Percentiles rank a stretch among this genome's conserved stretches.
Conservation (phyloP, 2,113 vertebrate species). For the Channa maculata region DNA sequence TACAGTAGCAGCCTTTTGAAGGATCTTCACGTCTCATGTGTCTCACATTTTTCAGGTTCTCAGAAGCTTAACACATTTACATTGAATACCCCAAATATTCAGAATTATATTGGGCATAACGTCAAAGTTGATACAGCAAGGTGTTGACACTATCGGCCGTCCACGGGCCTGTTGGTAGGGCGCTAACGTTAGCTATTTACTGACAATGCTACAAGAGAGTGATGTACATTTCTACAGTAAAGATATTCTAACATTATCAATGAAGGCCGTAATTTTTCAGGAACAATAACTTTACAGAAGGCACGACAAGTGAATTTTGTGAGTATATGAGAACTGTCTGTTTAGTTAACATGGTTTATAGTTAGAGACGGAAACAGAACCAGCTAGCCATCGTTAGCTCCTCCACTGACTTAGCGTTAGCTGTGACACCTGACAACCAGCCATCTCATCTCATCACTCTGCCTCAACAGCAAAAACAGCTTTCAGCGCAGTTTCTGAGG, state of each 20-base stretch:
- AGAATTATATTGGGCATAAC: not conserved
- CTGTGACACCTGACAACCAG: constrained; percentile 73
- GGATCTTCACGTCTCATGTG: not conserved
- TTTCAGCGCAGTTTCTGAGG: not conserved
- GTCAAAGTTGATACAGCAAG: not conserved
- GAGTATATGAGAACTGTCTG: rapidly evolving
- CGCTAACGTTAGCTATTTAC: not conserved
- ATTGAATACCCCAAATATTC: not conserved
- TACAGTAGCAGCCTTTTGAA: not conserved
- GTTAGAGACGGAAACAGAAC: constrained; percentile 10
- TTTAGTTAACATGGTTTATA: not conserved
- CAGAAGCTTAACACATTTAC: not conserved
- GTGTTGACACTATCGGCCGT: not conserved
- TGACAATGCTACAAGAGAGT: constrained; percentile 23
- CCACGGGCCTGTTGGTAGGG: constrained; percentile 46
- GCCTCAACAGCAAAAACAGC: constrained; percentile 32
- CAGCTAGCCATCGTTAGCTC: constrained; percentile 52
- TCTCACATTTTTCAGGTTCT: not conserved
- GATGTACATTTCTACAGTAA: not conserved
- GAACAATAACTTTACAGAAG: not conserved
- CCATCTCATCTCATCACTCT: constrained; percentile 66
- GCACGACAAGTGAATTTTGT: not conserved
- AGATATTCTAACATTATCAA: not conserved
- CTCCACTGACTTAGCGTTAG: constrained; percentile 42
- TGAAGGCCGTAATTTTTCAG: not conserved